These are phyloP conservation scores for Cryptocephalus moraei DNA, from an alignment of 2,888 invertebrate genomes.

Conservation along the genomic window DNA sequence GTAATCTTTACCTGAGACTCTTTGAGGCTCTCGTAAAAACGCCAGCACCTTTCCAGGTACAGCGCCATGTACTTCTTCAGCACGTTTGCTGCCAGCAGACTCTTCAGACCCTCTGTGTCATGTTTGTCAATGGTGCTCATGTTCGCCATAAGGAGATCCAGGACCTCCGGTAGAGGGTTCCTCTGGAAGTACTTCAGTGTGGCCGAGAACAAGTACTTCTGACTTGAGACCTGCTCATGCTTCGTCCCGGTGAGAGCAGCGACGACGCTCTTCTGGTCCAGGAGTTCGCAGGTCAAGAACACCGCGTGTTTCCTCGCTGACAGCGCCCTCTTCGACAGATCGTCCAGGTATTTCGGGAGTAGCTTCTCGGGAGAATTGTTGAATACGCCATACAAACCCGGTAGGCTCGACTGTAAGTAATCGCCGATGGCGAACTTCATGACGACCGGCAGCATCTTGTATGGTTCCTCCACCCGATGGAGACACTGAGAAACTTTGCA, in stretches of 20 bases:
- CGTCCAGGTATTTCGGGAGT: conserved; percentile 8
- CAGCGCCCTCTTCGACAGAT: conserved; percentile 13
- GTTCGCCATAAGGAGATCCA: conserved; percentile 10
- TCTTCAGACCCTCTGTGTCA: conserved; percentile 13
- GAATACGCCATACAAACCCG: conserved; percentile 14
- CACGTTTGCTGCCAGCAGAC: conserved; percentile 6
- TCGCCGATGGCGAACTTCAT: conserved; percentile 17
- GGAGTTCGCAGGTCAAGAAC: conserved; percentile 13
- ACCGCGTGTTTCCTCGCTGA: conserved; percentile 19
- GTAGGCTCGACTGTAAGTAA: conserved; percentile 14
- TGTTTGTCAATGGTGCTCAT: conserved; percentile 12
- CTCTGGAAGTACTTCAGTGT: conserved; percentile 16
- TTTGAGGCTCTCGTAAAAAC: conserved; percentile 9
- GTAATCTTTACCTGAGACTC: no score
- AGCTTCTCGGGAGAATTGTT: conserved; percentile 15
- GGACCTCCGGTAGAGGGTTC: conserved; percentile 12
- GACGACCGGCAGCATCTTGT: conserved; percentile 11
- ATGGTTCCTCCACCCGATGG: conserved; percentile 8
- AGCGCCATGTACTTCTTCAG: conserved; percentile 8
- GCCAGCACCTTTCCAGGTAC: conserved; percentile 14
- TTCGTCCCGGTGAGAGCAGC: conserved; percentile 5
- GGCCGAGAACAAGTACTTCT: conserved; percentile 15
- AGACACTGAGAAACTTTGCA: conserved; percentile 9
- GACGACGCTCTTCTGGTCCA: conserved; percentile 8
- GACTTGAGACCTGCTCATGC: conserved; percentile 10